Conservation (phyloP, 2,113 vertebrate species). For the Andinoacara biseriatus region DNA sequence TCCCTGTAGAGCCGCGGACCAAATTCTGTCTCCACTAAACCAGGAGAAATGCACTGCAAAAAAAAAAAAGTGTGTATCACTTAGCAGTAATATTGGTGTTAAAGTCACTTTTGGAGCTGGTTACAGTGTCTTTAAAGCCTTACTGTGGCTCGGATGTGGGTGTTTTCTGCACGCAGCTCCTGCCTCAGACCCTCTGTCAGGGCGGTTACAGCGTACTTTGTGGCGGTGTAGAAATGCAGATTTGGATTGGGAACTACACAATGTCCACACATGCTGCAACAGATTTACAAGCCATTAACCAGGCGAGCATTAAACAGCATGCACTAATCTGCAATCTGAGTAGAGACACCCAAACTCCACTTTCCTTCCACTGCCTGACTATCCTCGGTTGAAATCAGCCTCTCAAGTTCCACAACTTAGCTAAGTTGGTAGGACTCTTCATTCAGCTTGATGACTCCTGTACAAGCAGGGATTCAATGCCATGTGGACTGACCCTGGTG, state of each 20-base stretch:
- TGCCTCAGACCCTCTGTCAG: constrained; percentile 74
- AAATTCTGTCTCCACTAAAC: constrained; percentile 63
- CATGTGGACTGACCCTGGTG: no score
- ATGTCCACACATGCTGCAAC: neutral
- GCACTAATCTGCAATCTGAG: neutral
- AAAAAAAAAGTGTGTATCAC: neutral
- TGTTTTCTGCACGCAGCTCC: neutral
- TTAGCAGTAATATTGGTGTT: neutral
- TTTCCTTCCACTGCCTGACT: neutral
- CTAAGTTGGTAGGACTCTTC: no score
- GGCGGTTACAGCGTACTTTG: neutral
- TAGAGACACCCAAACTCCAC: neutral
- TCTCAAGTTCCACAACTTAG: no score
- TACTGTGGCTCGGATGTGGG: neutral
- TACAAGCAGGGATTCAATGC: no score
- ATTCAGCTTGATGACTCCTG: no score
- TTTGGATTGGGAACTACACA: neutral
- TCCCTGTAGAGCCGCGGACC: neutral
- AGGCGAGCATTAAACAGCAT: neutral
- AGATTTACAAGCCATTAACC: neutral
- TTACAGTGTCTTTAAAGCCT: neutral
- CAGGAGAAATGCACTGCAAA: constrained; percentile 44
- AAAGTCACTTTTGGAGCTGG: neutral
- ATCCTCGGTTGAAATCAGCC: accelerated
- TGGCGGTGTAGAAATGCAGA: neutral